Base-by-base conservation (phyloP, 2,113 vertebrate species). In the Origma solitaria region DNA sequence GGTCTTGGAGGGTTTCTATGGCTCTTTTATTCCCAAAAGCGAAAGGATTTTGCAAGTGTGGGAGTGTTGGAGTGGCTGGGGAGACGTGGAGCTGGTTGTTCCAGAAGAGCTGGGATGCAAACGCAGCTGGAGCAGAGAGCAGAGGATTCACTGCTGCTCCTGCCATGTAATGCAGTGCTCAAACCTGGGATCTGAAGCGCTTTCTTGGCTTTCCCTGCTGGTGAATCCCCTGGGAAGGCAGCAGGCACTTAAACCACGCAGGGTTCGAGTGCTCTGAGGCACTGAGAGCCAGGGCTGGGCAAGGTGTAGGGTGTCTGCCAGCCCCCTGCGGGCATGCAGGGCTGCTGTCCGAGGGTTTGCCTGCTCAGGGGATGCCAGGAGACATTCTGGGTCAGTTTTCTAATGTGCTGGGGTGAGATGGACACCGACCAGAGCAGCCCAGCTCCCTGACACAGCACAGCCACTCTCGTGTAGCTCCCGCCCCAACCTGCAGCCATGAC, bases 11-110 rank as follows among this genome's bases (percentile, higher is more conserved):
- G 76, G 50, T 92, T 90, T 86, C 66, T 78, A 62, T 50, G 68
- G 53, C 27, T 82, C 27, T 30, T 53, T 78, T 87, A 53, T 27
- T 2, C 9, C 61, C 57, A 56, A 61, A 92, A 88, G 68, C 61
- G 77, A 71, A n/a, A 65, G 71, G 73, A 82, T 76, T 94, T 82
- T 94, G 57, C 71, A 90, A 91, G 58, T 40, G 84, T 82, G 87
- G 78, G 86, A 91, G 83, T 82, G 61, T 30, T 71, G 81, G 53
- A 87, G 71, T 40, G 54, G 47, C 58, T 80, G 0, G 9, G 75
- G 66, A 94, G 78, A 73, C 42, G 2, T 5, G 38, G 45, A 76
- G 38, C 66, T 25, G 7, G 50, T 38, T 91, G 78, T 69, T 95
- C 72, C 86, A 92, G 84, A 82, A 79, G 62, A 44, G 40, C 62